Percentiles rank a stretch among this genome's conserved stretches.
These are phyloP conservation scores for Hystrix brachyura DNA, from an alignment of 2,113 vertebrate species.

Conservation along the genomic window DNA sequence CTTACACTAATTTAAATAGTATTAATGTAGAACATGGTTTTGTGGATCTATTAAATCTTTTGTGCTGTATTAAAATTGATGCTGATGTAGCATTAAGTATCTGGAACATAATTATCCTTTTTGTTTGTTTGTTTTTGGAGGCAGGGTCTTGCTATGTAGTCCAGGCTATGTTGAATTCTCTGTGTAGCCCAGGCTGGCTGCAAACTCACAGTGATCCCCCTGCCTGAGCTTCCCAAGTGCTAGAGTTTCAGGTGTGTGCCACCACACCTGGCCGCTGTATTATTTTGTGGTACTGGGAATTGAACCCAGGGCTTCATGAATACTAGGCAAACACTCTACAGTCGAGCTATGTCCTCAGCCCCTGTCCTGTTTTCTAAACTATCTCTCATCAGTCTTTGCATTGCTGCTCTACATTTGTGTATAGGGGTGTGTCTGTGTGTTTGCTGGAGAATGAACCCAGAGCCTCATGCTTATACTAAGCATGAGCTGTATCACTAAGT, in stretches of 20 bases:
- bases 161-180: not conserved
- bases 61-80: slow-evolving; percentile 1
- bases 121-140: not conserved
- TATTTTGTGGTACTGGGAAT: not conserved
- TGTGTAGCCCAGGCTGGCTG: not conserved
- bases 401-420: not conserved
- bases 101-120: slow-evolving; percentile 15
- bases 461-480: no score
- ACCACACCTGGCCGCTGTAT: not conserved
- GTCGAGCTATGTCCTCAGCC: not conserved
- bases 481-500: no score
- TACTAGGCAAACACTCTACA: not conserved
- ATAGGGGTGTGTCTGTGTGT: not conserved
- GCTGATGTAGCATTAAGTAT: not conserved
- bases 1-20: slow-evolving; percentile 29
- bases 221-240: not conserved
- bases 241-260: not conserved
- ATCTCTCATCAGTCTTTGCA: not conserved
- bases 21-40: slow-evolving; percentile 11
- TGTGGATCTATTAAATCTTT: slow-evolving; percentile 34
- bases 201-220: not conserved
- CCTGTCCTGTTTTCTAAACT: slow-evolving; percentile 26
- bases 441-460: no score
- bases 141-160: not conserved
- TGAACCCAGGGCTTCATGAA: not conserved